phyloP scores from a whole-genome alignment of 1,140 invertebrate species.

The Hydropsyche tenuis region DNA sequence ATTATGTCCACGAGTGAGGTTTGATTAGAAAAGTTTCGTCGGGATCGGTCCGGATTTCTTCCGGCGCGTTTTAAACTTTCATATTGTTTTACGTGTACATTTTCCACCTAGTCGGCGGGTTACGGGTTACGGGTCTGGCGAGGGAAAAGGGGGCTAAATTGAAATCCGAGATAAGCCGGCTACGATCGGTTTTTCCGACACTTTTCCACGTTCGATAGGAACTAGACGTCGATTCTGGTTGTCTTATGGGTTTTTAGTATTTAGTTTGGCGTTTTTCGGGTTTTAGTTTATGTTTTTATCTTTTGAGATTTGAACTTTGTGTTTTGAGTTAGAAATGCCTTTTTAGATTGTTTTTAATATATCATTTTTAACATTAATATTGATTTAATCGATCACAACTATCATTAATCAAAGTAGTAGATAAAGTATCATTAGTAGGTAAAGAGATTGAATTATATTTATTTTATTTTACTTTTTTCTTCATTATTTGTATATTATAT shows the following conservation, averaged over 20 bases:
- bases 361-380: too few species aligned
- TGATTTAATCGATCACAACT: too few species aligned
- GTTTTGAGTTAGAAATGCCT: too few species aligned
- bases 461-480: too few species aligned
- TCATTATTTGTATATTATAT: too few species aligned
- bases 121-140: neutral
- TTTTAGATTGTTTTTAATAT: too few species aligned
- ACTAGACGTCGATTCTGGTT: neutral
- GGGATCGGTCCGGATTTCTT: neutral
- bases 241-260: neutral
- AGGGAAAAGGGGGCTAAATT: constrained; percentile 27
- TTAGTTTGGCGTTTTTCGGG: neutral
- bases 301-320: too few species aligned
- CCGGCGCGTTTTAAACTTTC: constrained; percentile 15
- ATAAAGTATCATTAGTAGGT: too few species aligned
- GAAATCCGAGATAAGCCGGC: constrained; percentile 34
- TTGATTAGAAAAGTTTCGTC: constrained; percentile 26
- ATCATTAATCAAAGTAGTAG: too few species aligned
- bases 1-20: constrained; percentile 17
- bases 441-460: too few species aligned
- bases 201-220: constrained; percentile 12
- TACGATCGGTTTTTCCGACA: constrained; percentile 31
- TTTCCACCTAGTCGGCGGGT: constrained; percentile 12
- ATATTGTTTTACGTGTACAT: constrained; percentile 27
- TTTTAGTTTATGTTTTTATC: too few species aligned